Evolutionary conservation across 2,113 vertebrate genomes (phyloP).

Genomic region (Phodopus roborovskii): DNA sequence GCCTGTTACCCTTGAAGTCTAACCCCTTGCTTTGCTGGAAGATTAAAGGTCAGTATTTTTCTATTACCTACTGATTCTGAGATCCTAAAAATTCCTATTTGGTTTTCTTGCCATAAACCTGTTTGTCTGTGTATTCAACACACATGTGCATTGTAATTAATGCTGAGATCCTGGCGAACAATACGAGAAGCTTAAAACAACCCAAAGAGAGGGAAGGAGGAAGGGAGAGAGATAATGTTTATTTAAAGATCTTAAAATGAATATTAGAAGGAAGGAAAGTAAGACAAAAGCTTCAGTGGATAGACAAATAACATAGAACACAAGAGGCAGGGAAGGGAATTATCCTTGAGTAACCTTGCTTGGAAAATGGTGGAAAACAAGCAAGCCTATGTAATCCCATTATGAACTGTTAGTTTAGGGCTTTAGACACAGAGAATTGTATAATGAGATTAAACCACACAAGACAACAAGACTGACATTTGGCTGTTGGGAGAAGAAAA

Average conservation of each 20-base stretch:
- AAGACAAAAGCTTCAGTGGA: background rate
- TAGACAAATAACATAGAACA: background rate
- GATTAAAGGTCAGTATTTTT: background rate
- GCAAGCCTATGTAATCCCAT: conserved; percentile 81
- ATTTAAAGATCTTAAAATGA: conserved; percentile 56
- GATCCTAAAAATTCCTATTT: conserved; percentile 19
- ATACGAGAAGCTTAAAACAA: conserved; percentile 62
- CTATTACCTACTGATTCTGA: background rate
- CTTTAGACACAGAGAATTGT: conserved; percentile 78
- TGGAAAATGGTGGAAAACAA: conserved; percentile 68
- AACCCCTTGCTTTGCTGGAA: background rate
- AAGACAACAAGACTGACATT: conserved; percentile 67
- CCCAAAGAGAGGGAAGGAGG: background rate
- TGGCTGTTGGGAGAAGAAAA: conserved; percentile 47
- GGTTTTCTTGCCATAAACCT: conserved; percentile 27
- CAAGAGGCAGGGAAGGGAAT: background rate
- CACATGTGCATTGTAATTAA: conserved; percentile 62
- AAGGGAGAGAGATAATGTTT: background rate
- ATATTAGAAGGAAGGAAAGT: conserved; percentile 5
- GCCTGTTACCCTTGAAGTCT: conserved; percentile 47
- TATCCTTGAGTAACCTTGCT: conserved; percentile 84
- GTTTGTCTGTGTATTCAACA: background rate
- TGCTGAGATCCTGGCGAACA: conserved; percentile 66
- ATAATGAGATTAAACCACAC: conserved; percentile 83
- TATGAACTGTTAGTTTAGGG: conserved; percentile 76